A percentile compares a stretch with the other conserved stretches of the same genome.
phyloP scores from a whole-genome alignment of 2,113 vertebrate species.

The Spea multiplicata region DNA sequence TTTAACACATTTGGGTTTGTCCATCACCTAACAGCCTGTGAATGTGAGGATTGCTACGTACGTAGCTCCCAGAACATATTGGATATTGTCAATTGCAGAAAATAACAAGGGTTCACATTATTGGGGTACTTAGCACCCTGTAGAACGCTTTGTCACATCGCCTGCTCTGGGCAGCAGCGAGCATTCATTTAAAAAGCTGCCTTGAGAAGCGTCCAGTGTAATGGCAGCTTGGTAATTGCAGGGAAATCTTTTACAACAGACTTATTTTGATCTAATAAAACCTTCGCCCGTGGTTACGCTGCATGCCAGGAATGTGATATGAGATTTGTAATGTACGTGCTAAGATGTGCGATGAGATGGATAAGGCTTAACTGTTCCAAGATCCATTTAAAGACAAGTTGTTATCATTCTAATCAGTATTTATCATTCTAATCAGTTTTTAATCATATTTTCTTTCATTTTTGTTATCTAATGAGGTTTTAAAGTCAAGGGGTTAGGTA shows the following conservation, averaged over 20 bases:
- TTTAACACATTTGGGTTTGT: too few species aligned
- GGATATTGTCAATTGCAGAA: background rate
- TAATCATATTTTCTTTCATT: background rate
- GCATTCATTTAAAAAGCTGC: constrained; percentile 72
- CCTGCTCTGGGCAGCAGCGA: constrained; percentile 59
- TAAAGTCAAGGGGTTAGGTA: constrained; percentile 24
- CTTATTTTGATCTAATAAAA: constrained; percentile 75
- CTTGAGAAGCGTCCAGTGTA: constrained; percentile 60
- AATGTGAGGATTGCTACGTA: too few species aligned
- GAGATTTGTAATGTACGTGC: constrained; percentile 53
- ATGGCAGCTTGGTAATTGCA: constrained; percentile 66
- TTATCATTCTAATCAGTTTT: constrained; percentile 37
- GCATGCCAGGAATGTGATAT: constrained; percentile 64
- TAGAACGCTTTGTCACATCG: constrained; percentile 65
- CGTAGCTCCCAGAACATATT: too few species aligned
- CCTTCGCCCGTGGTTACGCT: constrained; percentile 55
- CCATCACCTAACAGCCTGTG: too few species aligned
- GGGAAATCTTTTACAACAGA: constrained; percentile 69
- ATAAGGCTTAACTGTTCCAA: constrained; percentile 48
- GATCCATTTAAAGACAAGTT: constrained; percentile 20
- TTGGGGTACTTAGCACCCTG: constrained; percentile 66
- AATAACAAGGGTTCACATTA: constrained; percentile 62
- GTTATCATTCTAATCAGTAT: constrained; percentile 36
- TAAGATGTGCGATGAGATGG: constrained; percentile 48
- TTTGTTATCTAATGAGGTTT: constrained; percentile 35